Conservation (phyloP, 2,888 invertebrate species). For the Tridacna crocea region DNA sequence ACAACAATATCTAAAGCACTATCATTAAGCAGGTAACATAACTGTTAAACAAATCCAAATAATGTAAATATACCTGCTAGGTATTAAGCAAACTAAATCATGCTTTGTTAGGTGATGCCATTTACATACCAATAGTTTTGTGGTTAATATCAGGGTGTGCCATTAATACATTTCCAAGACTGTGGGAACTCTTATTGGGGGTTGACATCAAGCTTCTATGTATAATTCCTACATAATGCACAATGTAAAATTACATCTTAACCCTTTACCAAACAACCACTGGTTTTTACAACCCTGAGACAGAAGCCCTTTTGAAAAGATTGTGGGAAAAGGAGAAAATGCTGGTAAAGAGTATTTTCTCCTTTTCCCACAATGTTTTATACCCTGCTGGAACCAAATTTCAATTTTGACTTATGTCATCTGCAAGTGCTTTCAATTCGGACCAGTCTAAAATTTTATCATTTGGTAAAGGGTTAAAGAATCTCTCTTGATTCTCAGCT, state of each 20-base stretch:
- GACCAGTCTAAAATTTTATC: too few relatives aligned
- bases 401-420: too few relatives aligned
- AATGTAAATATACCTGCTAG: neutral
- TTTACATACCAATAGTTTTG: conserved; percentile 56
- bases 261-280: too few relatives aligned
- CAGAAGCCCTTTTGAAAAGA: too few relatives aligned
- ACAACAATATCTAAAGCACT: neutral
- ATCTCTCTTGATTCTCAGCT: too few relatives aligned
- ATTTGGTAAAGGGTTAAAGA: too few relatives aligned
- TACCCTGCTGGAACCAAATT: too few relatives aligned
- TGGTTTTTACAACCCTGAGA: too few relatives aligned
- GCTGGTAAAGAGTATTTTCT: too few relatives aligned
- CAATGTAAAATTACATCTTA: neutral
- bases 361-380: too few relatives aligned
- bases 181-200: conserved; percentile 19
- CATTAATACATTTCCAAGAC: conserved; percentile 23
- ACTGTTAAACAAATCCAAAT: neutral
- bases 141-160: conserved; percentile 35
- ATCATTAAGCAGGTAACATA: neutral
- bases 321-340: too few relatives aligned
- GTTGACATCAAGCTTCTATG: conserved; percentile 18
- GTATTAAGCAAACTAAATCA: conserved; percentile 1
- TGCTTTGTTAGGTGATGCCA: neutral
- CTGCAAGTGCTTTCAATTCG: too few relatives aligned
- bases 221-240: conserved; percentile 18